Evolutionary conservation across 1,140 invertebrate genomes (phyloP), one percentile per base, ranked within the genome.

Genomic region (Hylaeus anthracinus): DNA sequence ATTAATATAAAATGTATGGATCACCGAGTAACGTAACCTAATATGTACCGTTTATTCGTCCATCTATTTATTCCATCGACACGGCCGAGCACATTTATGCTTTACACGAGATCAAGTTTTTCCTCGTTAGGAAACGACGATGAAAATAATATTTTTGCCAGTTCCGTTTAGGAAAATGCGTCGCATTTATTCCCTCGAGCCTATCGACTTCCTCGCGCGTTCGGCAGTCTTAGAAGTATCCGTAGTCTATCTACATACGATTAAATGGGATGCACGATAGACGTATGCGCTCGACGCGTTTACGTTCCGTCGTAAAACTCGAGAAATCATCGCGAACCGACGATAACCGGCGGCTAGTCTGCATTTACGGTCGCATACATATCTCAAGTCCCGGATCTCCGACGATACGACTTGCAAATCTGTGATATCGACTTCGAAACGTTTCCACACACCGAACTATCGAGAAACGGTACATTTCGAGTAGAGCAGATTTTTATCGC

Each of bases 341-440:
- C 26, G 45, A 3, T 53, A 56, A 64, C 66, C 48, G 39, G 37
- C 5, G 8, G 12, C n/a, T 37, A 5, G 67, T 45, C 39, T 14
- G 51, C 58, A 45, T 78, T 76, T 63, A 72, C 60, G 58, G 58
- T 78, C 41, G n/a, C 60, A 45, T 58, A 45, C 41, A 64, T 64
- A 56, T 65, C 10, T 39, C 51, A 4, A 72, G 10, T 79, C 26
- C 61, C 70, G 61, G 70, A 79, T 73, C 51, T 79, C 45, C 39
- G n/a, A 26, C n/a, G 53, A 15, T 26, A 51, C 66, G 45, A 63
- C 43, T 73, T 56, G 70, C 61, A 51, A 73, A 79, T 79, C 60
- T 64, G 41, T n/a, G 55, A 64, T n/a, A 73, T 58, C 53, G 26
- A 43, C 3, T 69, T 70, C 45, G 66, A 43, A 70, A 70, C 15